Conservation (phyloP, 2,797 vertebrate genomes). For the Eidolon dupreanum region DNA sequence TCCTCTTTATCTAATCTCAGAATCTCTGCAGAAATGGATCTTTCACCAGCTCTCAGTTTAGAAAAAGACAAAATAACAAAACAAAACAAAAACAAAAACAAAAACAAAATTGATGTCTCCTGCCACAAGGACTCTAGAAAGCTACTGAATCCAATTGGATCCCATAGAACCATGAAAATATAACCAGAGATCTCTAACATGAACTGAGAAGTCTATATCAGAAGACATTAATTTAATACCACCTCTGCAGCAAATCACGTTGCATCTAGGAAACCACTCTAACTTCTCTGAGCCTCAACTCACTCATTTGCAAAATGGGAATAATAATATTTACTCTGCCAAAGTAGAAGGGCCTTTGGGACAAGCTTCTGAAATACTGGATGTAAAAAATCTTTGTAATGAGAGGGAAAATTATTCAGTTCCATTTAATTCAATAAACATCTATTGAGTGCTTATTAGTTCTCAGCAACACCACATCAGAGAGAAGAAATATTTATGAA, state of each 20-base stretch:
- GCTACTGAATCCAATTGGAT: neutral
- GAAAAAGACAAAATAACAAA: conserved; percentile 12
- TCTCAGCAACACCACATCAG: neutral
- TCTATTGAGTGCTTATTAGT: neutral
- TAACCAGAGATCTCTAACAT: neutral
- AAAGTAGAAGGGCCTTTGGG: neutral
- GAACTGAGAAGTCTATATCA: neutral
- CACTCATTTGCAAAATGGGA: neutral
- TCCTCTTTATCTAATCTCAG: neutral
- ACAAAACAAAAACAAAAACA: neutral
- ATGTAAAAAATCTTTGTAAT: neutral
- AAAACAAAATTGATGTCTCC: neutral
- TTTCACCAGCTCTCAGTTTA: neutral
- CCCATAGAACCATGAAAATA: neutral
- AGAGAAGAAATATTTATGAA: neutral
- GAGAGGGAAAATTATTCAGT: neutral
- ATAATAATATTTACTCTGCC: neutral
- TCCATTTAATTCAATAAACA: neutral
- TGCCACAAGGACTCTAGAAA: neutral
- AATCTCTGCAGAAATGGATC: neutral
- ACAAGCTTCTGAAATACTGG: neutral
- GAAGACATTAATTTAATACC: neutral
- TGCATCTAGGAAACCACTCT: neutral
- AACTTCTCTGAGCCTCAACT: neutral
- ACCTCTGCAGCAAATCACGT: neutral